phyloP scores from a whole-genome alignment of 2,888 invertebrate species.

The Lasioglossum vierecki region DNA sequence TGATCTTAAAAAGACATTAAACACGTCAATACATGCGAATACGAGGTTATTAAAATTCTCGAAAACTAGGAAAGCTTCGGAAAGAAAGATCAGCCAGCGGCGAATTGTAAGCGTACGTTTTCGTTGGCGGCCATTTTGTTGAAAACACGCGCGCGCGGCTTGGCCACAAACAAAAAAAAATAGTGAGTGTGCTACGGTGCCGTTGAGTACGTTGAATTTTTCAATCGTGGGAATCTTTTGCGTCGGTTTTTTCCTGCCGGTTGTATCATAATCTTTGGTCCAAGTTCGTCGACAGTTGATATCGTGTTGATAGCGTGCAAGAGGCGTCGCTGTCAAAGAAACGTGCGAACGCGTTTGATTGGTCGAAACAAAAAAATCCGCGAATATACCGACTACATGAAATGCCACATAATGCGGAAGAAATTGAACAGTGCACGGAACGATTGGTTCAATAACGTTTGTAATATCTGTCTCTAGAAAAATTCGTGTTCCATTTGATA shows the following conservation, averaged over 20 bases:
- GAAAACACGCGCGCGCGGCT: constrained; percentile 59
- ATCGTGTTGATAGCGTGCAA: constrained; percentile 25
- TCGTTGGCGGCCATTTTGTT: constrained; percentile 57
- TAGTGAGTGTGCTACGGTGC: constrained; percentile 45
- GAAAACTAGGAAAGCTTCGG: not conserved
- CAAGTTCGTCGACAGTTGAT: not conserved
- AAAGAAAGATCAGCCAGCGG: not conserved
- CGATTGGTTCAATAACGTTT: not conserved
- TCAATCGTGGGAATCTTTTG: constrained; percentile 13
- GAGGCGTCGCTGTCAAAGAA: constrained; percentile 58
- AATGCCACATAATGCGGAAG: constrained; percentile 53
- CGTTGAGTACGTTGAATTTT: constrained; percentile 44
- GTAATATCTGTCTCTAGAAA: not conserved
- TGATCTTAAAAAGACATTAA: not conserved
- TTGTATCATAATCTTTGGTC: not conserved
- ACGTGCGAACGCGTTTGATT: constrained; percentile 69
- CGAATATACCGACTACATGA: constrained; percentile 65
- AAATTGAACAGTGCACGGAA: constrained; percentile 28
- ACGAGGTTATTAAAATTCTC: not conserved
- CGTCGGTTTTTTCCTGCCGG: not conserved
- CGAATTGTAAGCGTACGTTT: constrained; percentile 35
- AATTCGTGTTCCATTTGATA: not conserved
- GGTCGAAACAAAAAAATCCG: constrained; percentile 77
- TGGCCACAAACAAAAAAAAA: constrained; percentile 58
- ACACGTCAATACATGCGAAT: too few species aligned